Base-by-base conservation (phyloP, 1,140 invertebrate species). In the Physella acuta region DNA sequence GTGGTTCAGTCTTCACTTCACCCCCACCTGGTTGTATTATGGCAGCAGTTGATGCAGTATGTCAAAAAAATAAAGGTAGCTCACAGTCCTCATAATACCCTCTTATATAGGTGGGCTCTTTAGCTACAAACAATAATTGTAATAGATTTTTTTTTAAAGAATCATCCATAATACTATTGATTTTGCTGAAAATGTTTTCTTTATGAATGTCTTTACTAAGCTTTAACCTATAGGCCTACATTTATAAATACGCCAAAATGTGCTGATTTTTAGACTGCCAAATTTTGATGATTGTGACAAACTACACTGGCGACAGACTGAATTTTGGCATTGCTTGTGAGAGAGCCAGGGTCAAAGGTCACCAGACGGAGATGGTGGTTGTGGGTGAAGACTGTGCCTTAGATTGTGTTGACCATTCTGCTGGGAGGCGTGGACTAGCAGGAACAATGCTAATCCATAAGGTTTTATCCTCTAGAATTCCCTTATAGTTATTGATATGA, bases 271-370 rank as follows among this genome's bases (percentile, higher is more conserved):
- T 33, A 71, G 93, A 92, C n/a, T 68, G 66, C 36, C 49, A 58
- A 33, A 88, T 91, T 58, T 76, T 94, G 3, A 87, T 93, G 0
- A 85, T 94, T 24, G 88, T 93, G 8, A 90, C 91, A 14, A 95
- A 95, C 86, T 95, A 95, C 80, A 95, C 93, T 5, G 93, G 93
- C 0, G 93, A 95, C 78, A 85, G 92, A 75, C 83, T 95, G 3
- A 94, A 94, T 82, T 94, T 94, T 85, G 93, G 93, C 24, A 88
- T 92, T 80, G 92, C 92, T 1, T 86, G 90, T 51, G 92, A 94
- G 81, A 88, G 89, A 78, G 91, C 90, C 1, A 90, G 86, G 79
- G 85, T 85, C 51, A 82, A 87, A 72, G 90, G 89, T 0, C 85
- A 91, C 52, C 89, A 89, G 83, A 87, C 91, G 14, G 88, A 89